Percentiles rank a stretch among this genome's conserved stretches.
Evolutionary conservation across 1,140 invertebrate genomes (phyloP).

Genomic region (Tetragnatha versicolor): DNA sequence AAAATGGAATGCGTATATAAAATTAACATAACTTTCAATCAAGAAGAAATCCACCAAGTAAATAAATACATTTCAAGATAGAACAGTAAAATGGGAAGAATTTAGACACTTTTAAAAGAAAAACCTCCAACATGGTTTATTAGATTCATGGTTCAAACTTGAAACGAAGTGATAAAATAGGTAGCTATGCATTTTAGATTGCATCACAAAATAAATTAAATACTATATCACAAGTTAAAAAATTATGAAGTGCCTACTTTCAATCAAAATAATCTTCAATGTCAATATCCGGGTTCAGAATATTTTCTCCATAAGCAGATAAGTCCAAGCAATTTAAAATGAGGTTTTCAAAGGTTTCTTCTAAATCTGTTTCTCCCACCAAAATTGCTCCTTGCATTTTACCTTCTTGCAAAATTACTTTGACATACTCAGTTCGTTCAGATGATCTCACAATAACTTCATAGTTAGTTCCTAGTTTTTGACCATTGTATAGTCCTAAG

Average conservation of each 20-base stretch:
- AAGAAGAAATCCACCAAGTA: too few species aligned
- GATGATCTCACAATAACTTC: constrained; percentile 88
- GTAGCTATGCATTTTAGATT: too few species aligned
- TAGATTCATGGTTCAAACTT: too few species aligned
- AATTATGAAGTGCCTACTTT: too few species aligned
- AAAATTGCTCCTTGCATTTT: constrained; percentile 90
- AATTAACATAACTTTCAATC: too few species aligned
- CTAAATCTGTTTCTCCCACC: constrained; percentile 95
- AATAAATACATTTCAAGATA: too few species aligned
- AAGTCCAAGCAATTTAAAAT: constrained; percentile 95
- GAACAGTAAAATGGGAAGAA: too few species aligned
- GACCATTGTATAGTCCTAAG: constrained; percentile 92
- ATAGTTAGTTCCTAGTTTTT: constrained; percentile 82
- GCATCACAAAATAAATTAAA: neutral
- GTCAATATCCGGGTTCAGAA: constrained; percentile 94
- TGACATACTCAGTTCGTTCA: constrained; percentile 81
- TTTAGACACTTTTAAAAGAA: too few species aligned
- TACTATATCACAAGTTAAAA: too few species aligned
- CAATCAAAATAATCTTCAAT: constrained; percentile 99
- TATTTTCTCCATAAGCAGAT: constrained; percentile 84
- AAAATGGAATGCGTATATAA: too few species aligned
- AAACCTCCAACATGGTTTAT: too few species aligned
- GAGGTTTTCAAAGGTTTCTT: constrained; percentile 98
- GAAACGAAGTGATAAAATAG: too few species aligned
- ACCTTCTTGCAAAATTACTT: constrained; percentile 86